Evolutionary conservation across 2,113 vertebrate species (phyloP).

Genomic region (Tragelaphus scriptus): DNA sequence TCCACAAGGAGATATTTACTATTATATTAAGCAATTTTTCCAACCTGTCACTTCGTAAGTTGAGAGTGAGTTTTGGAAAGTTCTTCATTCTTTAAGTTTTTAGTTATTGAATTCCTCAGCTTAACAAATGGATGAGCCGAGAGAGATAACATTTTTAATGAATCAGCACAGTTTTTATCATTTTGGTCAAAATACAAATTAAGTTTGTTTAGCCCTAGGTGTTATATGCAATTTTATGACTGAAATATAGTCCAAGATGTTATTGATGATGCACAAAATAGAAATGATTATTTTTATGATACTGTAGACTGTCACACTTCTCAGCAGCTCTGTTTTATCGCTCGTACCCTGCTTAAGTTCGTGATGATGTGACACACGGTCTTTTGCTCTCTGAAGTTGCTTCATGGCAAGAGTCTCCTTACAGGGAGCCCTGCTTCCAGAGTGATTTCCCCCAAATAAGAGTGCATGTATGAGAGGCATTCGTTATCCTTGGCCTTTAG

Average conservation of each 20-base stretch:
- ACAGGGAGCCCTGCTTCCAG: not conserved
- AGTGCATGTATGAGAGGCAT: not conserved
- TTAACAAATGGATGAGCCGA: not conserved
- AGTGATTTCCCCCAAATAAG: not conserved
- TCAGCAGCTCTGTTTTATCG: not conserved
- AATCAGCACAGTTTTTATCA: not conserved
- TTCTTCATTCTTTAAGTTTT: constrained; percentile 23
- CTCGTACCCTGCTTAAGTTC: not conserved
- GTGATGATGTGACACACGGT: not conserved
- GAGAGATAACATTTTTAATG: not conserved
- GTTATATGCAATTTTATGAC: not conserved
- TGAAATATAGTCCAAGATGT: not conserved
- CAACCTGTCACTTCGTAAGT: not conserved
- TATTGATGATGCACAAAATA: constrained; percentile 45
- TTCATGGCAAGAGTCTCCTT: not conserved
- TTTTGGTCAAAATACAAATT: not conserved
- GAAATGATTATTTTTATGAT: constrained; percentile 49
- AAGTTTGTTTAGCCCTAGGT: not conserved
- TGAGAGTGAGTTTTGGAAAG: not conserved
- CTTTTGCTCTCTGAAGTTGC: not conserved
- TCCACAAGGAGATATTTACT: constrained; percentile 32
- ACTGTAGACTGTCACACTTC: not conserved
- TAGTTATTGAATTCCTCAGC: not conserved
- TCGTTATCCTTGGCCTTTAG: not conserved
- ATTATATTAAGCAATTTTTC: not conserved